Conservation (phyloP, 2,888 invertebrate genomes). For the Netelia virgata region DNA sequence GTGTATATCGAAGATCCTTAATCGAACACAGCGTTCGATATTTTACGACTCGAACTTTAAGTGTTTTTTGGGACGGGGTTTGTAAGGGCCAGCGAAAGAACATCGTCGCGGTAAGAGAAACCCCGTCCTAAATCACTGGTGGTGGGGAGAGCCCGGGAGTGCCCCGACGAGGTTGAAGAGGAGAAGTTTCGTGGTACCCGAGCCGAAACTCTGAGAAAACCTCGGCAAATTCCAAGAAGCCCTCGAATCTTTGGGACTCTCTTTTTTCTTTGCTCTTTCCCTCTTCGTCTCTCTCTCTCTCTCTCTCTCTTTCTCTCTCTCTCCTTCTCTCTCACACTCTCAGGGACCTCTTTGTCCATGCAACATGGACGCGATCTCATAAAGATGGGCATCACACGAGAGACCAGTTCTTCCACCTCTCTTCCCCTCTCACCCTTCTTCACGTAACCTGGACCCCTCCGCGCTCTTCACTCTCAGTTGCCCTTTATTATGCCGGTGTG, state of each 20-base stretch:
- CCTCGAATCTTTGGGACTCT: slow-evolving; percentile 67
- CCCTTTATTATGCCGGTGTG: slow-evolving; percentile 76
- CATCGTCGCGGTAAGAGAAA: slow-evolving; percentile 43
- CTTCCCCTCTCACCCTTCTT: not conserved
- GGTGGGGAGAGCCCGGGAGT: slow-evolving; percentile 23
- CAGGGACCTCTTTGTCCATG: slow-evolving; percentile 37
- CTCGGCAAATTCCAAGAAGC: slow-evolving; percentile 80
- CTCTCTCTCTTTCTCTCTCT: slow-evolving; percentile 9
- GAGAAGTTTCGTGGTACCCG: slow-evolving; percentile 77
- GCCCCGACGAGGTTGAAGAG: slow-evolving; percentile 2
- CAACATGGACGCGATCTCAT: slow-evolving; percentile 76
- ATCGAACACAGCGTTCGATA: slow-evolving; percentile 39
- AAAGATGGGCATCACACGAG: slow-evolving; percentile 77
- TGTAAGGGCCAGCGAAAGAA: slow-evolving; percentile 12
- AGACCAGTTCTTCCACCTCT: slow-evolving; percentile 78
- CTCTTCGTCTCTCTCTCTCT: not conserved
- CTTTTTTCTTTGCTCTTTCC: slow-evolving; percentile 67
- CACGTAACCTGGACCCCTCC: slow-evolving; percentile 70
- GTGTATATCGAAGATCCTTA: not conserved
- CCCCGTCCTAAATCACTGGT: slow-evolving; percentile 44
- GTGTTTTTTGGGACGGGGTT: slow-evolving; percentile 21
- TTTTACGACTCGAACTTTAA: slow-evolving; percentile 49
- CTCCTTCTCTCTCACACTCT: slow-evolving; percentile 9
- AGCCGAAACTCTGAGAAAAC: slow-evolving; percentile 82
- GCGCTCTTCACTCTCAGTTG: slow-evolving; percentile 59